Base-by-base conservation (phyloP, 1,140 invertebrate genomes). In the Drosophila cardini region DNA sequence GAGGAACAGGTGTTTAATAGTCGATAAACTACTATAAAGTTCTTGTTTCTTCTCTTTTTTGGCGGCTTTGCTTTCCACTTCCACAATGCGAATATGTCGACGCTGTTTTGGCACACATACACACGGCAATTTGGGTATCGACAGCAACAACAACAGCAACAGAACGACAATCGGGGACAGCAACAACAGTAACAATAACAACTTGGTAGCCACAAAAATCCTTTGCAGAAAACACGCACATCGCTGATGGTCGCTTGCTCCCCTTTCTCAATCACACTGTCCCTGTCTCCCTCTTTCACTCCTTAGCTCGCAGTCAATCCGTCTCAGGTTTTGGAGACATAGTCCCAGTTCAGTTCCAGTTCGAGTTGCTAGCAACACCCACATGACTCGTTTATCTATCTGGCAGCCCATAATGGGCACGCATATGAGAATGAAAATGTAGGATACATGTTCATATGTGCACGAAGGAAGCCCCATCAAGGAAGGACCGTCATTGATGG, bases 221-320 rank as follows among this genome's bases (percentile, higher is more conserved):
- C 71, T 82, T 82, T 73, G 78, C 78, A 58, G 67, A 61, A 58
- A 76, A 74, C 83, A 82, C 78, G 78, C 82, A 85, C 81, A 84
- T 71, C 58, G 48, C 62, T 15, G 26, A 60, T 53, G 67, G 46
- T 46, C 58, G 52, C 38, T 13, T 30, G 52, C 38, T 13, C 43
- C 26, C 38, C 42, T 11, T 18, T 8, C 52, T 8, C 60, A 10
- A 26, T 36, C 52, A n/a, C 6, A 0, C 13, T 30, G 1, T 26
- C 21, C 5, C 36, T 21, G 5, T 26, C 16, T 1, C 40, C 30
- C 3, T 34, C 26, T 36, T 16, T 45, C 56, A 18, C 32, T 30
- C 26, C 57, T 56, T 16, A 32, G 40, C 26, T 21, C 26, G 4
- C 21, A 26, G 21, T 26, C 21, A 26, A 26, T 26, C 21, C 21